These are phyloP conservation scores for Acleris laterana DNA, from an alignment of 2,888 invertebrate genomes.

Conservation along the genomic window DNA sequence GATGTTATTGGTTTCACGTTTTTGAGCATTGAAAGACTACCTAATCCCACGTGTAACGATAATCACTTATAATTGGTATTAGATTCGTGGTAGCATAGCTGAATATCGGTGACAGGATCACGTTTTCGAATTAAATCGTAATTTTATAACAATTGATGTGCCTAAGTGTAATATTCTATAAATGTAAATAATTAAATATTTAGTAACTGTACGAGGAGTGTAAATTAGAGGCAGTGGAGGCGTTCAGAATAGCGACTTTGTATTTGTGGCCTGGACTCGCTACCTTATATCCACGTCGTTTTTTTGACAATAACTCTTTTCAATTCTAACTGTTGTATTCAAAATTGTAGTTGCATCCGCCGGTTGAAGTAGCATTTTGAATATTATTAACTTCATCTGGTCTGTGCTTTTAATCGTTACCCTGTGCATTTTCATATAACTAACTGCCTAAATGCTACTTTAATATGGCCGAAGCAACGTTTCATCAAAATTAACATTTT, in stretches of 20 bases:
- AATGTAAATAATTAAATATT: slow-evolving; percentile 69
- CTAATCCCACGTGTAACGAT: slow-evolving; percentile 47
- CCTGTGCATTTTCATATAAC: slow-evolving; percentile 16
- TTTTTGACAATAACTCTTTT: slow-evolving; percentile 65
- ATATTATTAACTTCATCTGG: slow-evolving; percentile 19
- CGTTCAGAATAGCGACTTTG: slow-evolving; percentile 30
- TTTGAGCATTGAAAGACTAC: slow-evolving; percentile 40
- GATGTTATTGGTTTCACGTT: slow-evolving; percentile 42
- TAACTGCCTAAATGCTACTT: slow-evolving; percentile 18
- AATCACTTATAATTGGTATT: slow-evolving; percentile 61
- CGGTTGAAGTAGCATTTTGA: slow-evolving; percentile 23
- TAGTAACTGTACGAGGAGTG: slow-evolving; percentile 35
- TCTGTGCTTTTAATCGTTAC: slow-evolving; percentile 28
- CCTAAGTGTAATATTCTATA: slow-evolving; percentile 83
- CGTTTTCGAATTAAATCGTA: slow-evolving; percentile 80
- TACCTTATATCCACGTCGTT: slow-evolving; percentile 54
- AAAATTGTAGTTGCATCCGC: slow-evolving; percentile 18
- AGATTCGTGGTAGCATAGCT: slow-evolving; percentile 72
- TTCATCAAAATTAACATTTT: slow-evolving; percentile 32
- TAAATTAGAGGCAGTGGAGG: slow-evolving; percentile 28
- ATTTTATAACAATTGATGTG: slow-evolving; percentile 85
- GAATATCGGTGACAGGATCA: slow-evolving; percentile 71
- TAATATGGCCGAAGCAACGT: slow-evolving; percentile 10
- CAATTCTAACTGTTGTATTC: slow-evolving; percentile 43
- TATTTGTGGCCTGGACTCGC: slow-evolving; percentile 50